Percentiles rank a stretch among this genome's conserved stretches.
phyloP scores from a whole-genome alignment of 2,797 vertebrate species.

The Galaxias olidus region DNA sequence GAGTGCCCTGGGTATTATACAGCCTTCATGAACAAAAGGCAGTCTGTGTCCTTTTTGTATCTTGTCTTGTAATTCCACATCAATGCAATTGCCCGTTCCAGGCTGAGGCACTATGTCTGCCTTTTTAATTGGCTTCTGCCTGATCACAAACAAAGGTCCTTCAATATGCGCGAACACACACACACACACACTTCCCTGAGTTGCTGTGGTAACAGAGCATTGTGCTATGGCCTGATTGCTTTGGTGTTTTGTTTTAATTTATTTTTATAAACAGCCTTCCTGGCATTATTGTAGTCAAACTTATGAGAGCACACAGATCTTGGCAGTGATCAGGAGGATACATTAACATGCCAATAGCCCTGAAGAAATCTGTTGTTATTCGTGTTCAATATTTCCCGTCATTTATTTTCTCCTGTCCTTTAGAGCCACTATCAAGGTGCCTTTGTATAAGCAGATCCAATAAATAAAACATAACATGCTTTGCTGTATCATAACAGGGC shows the following conservation, averaged over 20 bases:
- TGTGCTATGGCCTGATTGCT: not conserved
- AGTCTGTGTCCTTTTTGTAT: not conserved
- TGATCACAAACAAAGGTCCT: not conserved
- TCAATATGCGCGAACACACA: no score
- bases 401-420: no score
- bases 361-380: not conserved
- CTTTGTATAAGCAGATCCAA: no score
- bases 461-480: no score
- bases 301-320: not conserved
- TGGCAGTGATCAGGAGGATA: not conserved
- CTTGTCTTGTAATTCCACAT: not conserved
- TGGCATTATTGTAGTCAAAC: not conserved
- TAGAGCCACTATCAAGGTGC: no score
- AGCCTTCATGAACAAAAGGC: not conserved
- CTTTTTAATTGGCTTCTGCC: not conserved
- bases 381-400: no score
- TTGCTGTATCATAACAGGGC: no score
- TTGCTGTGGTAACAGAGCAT: constrained; percentile 7
- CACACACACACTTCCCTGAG: not conserved
- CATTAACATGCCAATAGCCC: not conserved
- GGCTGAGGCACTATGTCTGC: not conserved
- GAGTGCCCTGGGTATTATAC: not conserved
- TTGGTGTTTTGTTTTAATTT: not conserved
- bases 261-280: not conserved
- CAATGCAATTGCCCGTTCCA: not conserved